These are phyloP conservation scores for Saxidomus purpurata DNA, from an alignment of 1,140 invertebrate genomes.

Conservation along the genomic window DNA sequence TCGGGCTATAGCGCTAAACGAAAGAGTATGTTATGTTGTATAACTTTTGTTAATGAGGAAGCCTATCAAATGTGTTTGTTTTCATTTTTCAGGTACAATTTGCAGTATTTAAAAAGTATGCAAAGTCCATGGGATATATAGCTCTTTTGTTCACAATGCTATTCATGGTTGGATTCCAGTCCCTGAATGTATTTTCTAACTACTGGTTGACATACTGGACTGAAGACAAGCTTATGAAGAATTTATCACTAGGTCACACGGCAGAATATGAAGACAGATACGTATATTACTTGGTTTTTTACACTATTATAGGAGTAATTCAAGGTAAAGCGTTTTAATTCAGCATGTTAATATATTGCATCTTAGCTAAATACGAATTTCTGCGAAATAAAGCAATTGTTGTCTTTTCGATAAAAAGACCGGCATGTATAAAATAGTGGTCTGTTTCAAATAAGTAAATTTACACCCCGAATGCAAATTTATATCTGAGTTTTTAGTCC, in stretches of 20 bases:
- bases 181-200: conserved; percentile 69
- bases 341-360: no score
- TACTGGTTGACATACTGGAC: conserved; percentile 84
- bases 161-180: conserved; percentile 74
- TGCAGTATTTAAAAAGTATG: conserved; percentile 95
- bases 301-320: conserved; percentile 75
- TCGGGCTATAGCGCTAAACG: no score
- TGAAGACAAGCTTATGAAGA: conserved; percentile 72
- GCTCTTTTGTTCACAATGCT: conserved; percentile 90
- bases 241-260: conserved; percentile 67
- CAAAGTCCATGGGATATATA: conserved; percentile 93
- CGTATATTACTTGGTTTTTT: conserved; percentile 80
- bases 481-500: no score
- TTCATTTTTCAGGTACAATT: conserved; percentile 91
- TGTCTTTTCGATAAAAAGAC: no score
- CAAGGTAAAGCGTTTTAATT: conserved; percentile 9
- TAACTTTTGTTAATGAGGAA: no score
- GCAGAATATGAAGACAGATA: conserved; percentile 69
- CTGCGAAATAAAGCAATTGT: no score
- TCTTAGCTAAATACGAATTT: no score
- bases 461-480: no score
- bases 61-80: no score
- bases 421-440: no score
- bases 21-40: no score
- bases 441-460: no score